phyloP scores from a whole-genome alignment of 1,140 invertebrate species.

The Ceratitis capitata region DNA sequence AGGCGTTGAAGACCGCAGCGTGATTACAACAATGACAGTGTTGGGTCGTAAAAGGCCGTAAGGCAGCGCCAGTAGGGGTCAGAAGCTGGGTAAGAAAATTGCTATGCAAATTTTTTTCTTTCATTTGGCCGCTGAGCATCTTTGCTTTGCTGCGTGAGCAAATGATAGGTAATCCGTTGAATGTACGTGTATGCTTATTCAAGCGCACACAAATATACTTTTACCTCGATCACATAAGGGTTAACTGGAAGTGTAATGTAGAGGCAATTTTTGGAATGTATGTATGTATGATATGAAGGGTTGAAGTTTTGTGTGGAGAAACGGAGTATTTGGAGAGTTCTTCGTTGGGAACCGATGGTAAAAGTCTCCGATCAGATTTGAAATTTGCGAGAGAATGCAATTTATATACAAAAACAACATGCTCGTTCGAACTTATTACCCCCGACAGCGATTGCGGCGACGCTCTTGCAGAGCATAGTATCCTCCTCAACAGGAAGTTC shows the following conservation, averaged over 20 bases:
- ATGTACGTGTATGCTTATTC: too few relatives aligned
- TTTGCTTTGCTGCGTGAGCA: not conserved
- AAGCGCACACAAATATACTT: not conserved
- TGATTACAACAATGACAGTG: slow-evolving; percentile 7
- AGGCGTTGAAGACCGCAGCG: slow-evolving; percentile 33
- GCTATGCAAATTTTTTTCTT: slow-evolving; percentile 2
- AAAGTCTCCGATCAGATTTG: too few relatives aligned
- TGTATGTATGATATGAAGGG: not conserved
- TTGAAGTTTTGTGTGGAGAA: not conserved
- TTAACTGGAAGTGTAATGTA: not conserved
- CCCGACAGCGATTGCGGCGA: not conserved
- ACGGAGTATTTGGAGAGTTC: not conserved
- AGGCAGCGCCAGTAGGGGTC: not conserved
- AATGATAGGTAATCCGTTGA: not conserved
- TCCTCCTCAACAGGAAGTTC: not conserved
- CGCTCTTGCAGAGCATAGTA: not conserved
- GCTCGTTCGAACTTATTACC: not conserved
- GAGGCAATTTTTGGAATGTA: not conserved
- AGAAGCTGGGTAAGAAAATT: not conserved
- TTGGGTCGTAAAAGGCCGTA: too few relatives aligned
- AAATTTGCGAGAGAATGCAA: not conserved
- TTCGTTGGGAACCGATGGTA: too few relatives aligned
- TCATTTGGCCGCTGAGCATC: not conserved
- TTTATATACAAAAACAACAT: not conserved
- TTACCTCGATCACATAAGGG: not conserved